Percentiles rank a stretch among this genome's conserved stretches.
Conservation (phyloP, 92 coral and sea anemone genomes). For the Epizoanthus fatuus region DNA sequence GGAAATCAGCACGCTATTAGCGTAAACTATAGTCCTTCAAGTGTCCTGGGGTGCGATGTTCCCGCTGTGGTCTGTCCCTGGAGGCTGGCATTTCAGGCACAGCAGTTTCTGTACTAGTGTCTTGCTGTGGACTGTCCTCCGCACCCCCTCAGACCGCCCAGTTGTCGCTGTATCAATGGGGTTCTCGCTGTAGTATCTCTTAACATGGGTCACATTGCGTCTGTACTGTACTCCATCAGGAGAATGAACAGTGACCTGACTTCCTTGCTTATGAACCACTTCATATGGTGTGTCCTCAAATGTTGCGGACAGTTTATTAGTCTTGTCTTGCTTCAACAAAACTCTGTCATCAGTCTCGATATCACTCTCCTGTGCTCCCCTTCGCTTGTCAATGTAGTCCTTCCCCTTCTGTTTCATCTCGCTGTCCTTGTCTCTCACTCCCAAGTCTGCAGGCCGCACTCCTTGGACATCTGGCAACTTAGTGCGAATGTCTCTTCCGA, state of each 20-base stretch:
- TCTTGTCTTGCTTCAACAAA: neutral
- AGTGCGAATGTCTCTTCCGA: neutral
- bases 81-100: too few relatives aligned
- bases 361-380: neutral
- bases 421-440: slow-evolving; percentile 1
- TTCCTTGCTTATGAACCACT: neutral
- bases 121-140: too few relatives aligned
- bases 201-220: neutral
- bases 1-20: too few relatives aligned
- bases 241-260: neutral
- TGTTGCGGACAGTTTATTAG: neutral
- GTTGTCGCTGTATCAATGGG: too few relatives aligned
- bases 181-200: neutral
- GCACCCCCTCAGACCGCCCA: too few relatives aligned
- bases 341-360: neutral
- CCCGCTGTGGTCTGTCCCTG: too few relatives aligned
- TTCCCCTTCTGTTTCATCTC: slow-evolving; percentile 13
- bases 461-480: neutral
- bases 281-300: neutral
- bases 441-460: neutral
- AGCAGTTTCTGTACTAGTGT: too few relatives aligned
- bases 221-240: neutral
- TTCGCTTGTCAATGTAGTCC: neutral
- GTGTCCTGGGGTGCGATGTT: too few relatives aligned
- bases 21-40: too few relatives aligned